These are phyloP conservation scores for Melanerpes formicivorus DNA, from an alignment of 2,113 vertebrate genomes.

Conservation along the genomic window DNA sequence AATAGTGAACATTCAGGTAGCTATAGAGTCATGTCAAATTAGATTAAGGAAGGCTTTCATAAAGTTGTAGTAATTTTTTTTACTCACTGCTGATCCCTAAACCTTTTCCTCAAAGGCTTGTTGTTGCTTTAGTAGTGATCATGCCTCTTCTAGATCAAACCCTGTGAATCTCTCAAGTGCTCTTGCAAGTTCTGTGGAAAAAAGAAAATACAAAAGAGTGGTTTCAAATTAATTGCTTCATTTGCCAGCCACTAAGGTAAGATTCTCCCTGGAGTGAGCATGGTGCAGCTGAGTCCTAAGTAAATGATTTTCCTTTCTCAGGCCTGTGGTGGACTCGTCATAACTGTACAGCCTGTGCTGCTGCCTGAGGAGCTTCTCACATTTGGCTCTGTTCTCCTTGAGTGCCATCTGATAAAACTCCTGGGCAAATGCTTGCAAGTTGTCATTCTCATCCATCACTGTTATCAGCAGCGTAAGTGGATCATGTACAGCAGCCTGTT, in stretches of 20 bases:
- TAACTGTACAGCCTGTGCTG: background rate
- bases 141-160: background rate
- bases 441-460: slow-evolving; percentile 80
- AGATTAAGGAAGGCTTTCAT: background rate
- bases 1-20: background rate
- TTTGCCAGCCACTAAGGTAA: background rate
- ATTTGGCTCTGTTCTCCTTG: slow-evolving; percentile 70
- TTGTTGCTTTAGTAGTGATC: background rate
- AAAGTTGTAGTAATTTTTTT: background rate
- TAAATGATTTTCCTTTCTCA: background rate
- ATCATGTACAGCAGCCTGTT: slow-evolving; percentile 75
- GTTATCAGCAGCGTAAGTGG: slow-evolving; percentile 74
- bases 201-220: background rate
- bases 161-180: background rate
- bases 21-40: background rate
- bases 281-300: background rate
- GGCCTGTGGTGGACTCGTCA: background rate
- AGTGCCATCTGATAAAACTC: slow-evolving; percentile 78
- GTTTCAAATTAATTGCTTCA: no score
- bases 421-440: slow-evolving; percentile 73
- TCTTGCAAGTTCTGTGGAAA: background rate
- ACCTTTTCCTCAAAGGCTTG: background rate
- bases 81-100: background rate
- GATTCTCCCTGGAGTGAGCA: background rate
- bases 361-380: background rate